Conservation (phyloP, 1,140 invertebrate species). For the Berghia stephanieae region DNA sequence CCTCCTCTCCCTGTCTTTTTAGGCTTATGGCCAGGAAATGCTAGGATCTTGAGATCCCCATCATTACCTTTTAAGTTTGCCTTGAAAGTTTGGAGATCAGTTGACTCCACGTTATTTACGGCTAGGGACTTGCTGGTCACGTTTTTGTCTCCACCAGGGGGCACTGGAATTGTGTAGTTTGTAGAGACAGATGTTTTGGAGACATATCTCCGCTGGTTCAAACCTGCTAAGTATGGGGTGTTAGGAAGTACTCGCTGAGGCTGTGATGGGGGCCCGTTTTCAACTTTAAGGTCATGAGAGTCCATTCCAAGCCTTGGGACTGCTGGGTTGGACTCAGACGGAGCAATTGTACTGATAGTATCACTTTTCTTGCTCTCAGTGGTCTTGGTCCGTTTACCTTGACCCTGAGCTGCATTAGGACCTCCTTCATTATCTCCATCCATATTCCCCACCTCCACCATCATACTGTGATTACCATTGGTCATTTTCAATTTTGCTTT, state of each 20-base stretch:
- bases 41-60: slow-evolving; percentile 41
- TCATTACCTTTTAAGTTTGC: slow-evolving; percentile 54
- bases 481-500: background rate
- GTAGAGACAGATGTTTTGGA: slow-evolving; percentile 56
- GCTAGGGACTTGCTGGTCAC: slow-evolving; percentile 36
- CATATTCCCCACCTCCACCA: background rate
- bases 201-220: slow-evolving; percentile 43
- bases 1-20: slow-evolving; percentile 5
- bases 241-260: slow-evolving; percentile 15
- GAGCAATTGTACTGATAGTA: background rate
- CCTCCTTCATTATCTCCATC: background rate
- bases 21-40: slow-evolving; percentile 41
- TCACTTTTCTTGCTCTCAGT: slow-evolving; percentile 20
- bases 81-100: slow-evolving; percentile 53
- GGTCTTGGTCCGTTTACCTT: background rate
- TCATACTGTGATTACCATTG: background rate
- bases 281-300: background rate
- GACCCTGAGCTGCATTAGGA: background rate
- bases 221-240: slow-evolving; percentile 25
- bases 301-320: background rate
- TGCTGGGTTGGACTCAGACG: background rate
- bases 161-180: slow-evolving; percentile 50
- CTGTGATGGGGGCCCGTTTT: slow-evolving; percentile 26
- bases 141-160: background rate
- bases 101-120: slow-evolving; percentile 56